Evolutionary conservation across 2,888 invertebrate genomes (phyloP).

Genomic region (Scaptodrosophila latifasciaeformis): DNA sequence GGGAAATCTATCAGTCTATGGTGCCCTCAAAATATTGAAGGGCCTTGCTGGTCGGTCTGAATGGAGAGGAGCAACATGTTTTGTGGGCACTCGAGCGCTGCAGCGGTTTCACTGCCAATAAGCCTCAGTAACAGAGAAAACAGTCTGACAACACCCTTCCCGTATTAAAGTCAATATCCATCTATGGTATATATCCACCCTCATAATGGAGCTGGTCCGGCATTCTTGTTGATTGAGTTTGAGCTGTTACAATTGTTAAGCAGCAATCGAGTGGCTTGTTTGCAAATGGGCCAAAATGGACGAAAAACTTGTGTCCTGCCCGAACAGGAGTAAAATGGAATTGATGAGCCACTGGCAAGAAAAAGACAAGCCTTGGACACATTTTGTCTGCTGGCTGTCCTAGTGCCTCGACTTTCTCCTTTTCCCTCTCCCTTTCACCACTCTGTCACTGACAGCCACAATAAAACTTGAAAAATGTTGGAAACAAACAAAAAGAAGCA

Average conservation of each 20-base stretch:
- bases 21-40: too few relatives aligned
- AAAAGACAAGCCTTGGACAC: slow-evolving; percentile 37
- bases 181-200: too few relatives aligned
- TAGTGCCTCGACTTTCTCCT: neutral
- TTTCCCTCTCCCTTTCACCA: slow-evolving; percentile 5
- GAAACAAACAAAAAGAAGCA: slow-evolving; percentile 55
- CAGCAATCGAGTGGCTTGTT: slow-evolving; percentile 50
- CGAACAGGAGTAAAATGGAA: slow-evolving; percentile 10
- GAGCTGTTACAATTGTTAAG: slow-evolving; percentile 27
- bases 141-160: too few relatives aligned
- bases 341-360: slow-evolving; percentile 50
- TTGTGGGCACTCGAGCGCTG: too few relatives aligned
- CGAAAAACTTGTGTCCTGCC: slow-evolving; percentile 6
- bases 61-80: too few relatives aligned
- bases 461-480: slow-evolving; percentile 59
- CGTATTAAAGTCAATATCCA: too few relatives aligned
- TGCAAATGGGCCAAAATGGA: slow-evolving; percentile 59
- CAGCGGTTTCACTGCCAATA: too few relatives aligned
- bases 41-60: too few relatives aligned
- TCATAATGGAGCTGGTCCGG: too few relatives aligned
- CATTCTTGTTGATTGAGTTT: too few relatives aligned
- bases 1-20: too few relatives aligned
- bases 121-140: too few relatives aligned
- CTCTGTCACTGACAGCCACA: slow-evolving; percentile 57
- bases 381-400: slow-evolving; percentile 16